phyloP scores from a whole-genome alignment of 2,888 invertebrate genomes.

The Leptothorax acervorum region DNA sequence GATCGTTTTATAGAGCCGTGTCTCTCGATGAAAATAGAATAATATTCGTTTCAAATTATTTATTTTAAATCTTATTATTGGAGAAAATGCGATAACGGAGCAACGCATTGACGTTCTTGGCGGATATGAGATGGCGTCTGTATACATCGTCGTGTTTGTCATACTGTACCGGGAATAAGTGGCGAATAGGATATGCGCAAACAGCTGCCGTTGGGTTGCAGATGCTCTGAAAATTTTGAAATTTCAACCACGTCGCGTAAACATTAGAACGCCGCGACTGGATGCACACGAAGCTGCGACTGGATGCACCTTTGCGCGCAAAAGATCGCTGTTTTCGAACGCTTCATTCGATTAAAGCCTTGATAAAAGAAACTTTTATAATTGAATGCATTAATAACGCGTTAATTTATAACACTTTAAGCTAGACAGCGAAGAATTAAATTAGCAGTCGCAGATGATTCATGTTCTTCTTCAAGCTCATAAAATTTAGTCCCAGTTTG shows the following conservation, averaged over 20 bases:
- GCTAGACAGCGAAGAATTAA: not conserved
- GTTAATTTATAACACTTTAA: not conserved
- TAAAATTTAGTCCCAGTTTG: not conserved
- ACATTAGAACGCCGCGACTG: constrained; percentile 21
- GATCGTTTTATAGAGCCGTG: constrained; percentile 27
- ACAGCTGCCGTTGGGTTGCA: constrained; percentile 71
- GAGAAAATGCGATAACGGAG: not conserved
- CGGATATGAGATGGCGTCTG: constrained; percentile 51
- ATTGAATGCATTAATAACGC: not conserved
- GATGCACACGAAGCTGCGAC: not conserved
- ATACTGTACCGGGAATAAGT: constrained; percentile 52
- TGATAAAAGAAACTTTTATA: not conserved
- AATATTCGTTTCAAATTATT: not conserved
- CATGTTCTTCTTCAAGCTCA: not conserved
- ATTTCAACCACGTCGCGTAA: constrained; percentile 49
- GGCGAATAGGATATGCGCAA: constrained; percentile 56
- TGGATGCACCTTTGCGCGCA: not conserved
- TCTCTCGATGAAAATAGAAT: not conserved
- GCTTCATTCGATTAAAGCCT: not conserved
- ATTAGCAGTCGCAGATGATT: not conserved
- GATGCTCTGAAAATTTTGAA: constrained; percentile 66
- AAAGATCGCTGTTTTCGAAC: not conserved
- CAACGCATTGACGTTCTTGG: constrained; percentile 21
- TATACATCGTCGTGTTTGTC: constrained; percentile 23
- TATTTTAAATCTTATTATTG: not conserved